phyloP scores from a whole-genome alignment of 1,140 invertebrate genomes.

The Cotesia typhae region DNA sequence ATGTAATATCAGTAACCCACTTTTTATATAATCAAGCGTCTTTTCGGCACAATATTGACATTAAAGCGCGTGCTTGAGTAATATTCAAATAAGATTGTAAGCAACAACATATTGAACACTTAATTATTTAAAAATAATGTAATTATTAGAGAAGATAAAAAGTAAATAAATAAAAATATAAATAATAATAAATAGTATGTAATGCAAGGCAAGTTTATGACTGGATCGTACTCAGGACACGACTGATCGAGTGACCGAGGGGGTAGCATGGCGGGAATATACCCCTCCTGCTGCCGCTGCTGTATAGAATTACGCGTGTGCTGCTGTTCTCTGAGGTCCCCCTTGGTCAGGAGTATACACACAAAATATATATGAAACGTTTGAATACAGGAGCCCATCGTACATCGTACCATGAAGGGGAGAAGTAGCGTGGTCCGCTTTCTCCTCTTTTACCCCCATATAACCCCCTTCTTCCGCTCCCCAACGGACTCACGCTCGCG shows the following conservation, averaged over 20 bases:
- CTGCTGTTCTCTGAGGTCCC: conserved; percentile 40
- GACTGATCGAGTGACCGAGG: conserved; percentile 66
- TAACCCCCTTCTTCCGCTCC: conserved; percentile 22
- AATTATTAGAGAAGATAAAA: neutral
- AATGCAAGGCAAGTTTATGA: conserved; percentile 49
- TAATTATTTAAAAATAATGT: neutral
- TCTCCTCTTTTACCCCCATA: conserved; percentile 28
- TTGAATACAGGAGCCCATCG: conserved; percentile 23
- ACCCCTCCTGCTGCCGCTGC: conserved; percentile 60
- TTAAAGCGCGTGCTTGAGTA: neutral
- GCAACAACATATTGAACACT: neutral
- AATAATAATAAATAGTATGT: conserved; percentile 38
- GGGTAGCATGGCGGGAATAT: conserved; percentile 62
- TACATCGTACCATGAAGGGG: conserved; percentile 21
- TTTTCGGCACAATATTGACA: conserved; percentile 2
- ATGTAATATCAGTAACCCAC: neutral
- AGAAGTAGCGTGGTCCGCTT: conserved; percentile 37
- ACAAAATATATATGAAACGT: conserved; percentile 19
- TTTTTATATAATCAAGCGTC: neutral
- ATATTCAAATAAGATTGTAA: neutral
- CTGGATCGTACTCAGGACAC: conserved; percentile 60
- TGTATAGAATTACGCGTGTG: conserved; percentile 61
- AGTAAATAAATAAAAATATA: neutral
- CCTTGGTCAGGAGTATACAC: conserved; percentile 42
- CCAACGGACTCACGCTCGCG: conserved; percentile 43